Evolutionary conservation across 2,797 vertebrate species (phyloP), one percentile per base, ranked within the genome.

Genomic region (Acrossocheilus fasciatus): DNA sequence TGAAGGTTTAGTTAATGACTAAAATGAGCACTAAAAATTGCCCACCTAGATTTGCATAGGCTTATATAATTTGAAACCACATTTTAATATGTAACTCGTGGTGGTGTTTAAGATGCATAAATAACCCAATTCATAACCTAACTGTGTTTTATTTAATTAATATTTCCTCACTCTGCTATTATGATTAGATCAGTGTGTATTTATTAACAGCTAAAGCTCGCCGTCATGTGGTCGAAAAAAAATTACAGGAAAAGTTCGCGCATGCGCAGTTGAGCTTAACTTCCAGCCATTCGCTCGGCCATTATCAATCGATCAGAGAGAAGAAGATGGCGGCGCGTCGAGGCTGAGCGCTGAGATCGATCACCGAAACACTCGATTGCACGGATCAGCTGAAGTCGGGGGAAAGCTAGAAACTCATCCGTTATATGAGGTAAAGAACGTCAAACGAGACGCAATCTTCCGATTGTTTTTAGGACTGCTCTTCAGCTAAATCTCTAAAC

Each of bases 231-330:
- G 87, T 15, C 23, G 41, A 23, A 23, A 39, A 20, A 47, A 17
- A 54, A 14, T 18, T 50, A 23, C 57, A 82, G n/a, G 23, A 43
- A 20, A n/a, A 0, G 4, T 30, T 26, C 2, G 89, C 87, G 88
- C 91, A 82, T 88, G 90, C 89, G 89, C 85, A 87, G 2, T 34
- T 10, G 4, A 36, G 47, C 10, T n/a, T 18, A 68, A 3, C 89
- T 41, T 83, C 1, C 36, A 62, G 62, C n/a, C 39, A 90, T 92
- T 92, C 91, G 91, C 88, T 90, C 87, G 94, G 96, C 92, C 95
- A 93, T 89, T 95, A 95, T 95, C 96, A 96, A 96, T 96, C 96
- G 96, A 96, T 96, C 95, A 94, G 94, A 93, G 96, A 96, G 94
- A 91, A 87, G 92, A 95, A 96, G 96, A 96, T 96, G 95, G 95